phyloP scores from a whole-genome alignment of 2,113 vertebrate genomes.

The Cercocebus atys region DNA sequence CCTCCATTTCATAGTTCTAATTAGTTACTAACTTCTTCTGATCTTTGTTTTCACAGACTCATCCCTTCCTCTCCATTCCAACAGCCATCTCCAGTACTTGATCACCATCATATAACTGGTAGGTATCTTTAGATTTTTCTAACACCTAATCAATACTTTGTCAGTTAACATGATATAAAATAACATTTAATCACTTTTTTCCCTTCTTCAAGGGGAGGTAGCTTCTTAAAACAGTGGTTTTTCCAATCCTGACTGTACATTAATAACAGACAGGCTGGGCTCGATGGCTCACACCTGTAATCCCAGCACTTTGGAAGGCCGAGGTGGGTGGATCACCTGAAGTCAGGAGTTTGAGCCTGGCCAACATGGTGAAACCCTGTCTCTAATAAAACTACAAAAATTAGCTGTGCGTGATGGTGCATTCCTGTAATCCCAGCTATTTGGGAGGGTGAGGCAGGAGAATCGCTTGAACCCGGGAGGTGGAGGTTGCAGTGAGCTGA shows the following conservation, averaged over 20 bases:
- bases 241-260: neutral
- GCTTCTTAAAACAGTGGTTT: neutral
- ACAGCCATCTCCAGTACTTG: neutral
- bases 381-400: no score
- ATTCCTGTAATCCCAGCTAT: no score
- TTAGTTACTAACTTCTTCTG: neutral
- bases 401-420: fast-evolving
- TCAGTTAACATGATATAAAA: neutral
- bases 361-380: no score
- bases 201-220: neutral
- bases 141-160: neutral
- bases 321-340: no score
- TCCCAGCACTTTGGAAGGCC: no score
- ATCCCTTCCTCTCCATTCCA: neutral
- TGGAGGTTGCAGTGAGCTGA: no score
- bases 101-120: neutral
- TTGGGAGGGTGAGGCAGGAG: no score
- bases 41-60: neutral
- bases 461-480: no score
- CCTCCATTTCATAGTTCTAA: neutral
- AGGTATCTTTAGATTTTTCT: neutral
- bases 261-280: neutral
- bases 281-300: no score
- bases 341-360: no score
- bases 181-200: neutral